Conservation (phyloP, 2,888 invertebrate species). For the Allygus modestus region DNA sequence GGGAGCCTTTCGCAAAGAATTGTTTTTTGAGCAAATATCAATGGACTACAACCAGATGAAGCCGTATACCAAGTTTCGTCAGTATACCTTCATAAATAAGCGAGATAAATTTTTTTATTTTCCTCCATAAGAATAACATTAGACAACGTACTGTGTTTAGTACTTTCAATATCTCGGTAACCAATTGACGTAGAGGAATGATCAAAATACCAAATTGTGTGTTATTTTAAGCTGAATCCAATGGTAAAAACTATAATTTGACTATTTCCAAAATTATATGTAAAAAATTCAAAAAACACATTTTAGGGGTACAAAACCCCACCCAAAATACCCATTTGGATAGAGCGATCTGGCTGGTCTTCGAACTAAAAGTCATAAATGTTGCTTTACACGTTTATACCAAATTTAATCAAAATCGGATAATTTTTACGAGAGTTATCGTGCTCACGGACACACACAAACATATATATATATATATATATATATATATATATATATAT, state of each 20-base stretch:
- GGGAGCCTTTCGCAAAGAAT: no score
- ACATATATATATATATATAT: conserved; percentile 1
- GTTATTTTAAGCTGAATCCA: not conserved
- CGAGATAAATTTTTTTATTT: no score
- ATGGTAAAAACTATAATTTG: not conserved
- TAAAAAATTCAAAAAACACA: not conserved
- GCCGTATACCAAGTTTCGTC: no score
- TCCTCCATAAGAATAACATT: no score
- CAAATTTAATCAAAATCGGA: not conserved
- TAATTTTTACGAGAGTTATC: not conserved
- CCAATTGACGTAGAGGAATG: not conserved
- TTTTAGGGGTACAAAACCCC: not conserved
- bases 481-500: conserved; percentile 9
- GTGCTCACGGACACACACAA: not conserved
- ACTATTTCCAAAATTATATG: not conserved
- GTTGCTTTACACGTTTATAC: not conserved
- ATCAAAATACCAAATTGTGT: not conserved
- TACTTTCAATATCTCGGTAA: not conserved
- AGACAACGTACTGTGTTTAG: no score
- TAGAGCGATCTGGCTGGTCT: not conserved
- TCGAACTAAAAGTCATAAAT: not conserved
- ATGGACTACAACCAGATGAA: no score
- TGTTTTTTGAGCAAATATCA: no score
- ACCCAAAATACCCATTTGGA: no score
- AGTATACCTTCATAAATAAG: no score